Conservation (phyloP, 1,140 invertebrate genomes). For the Chironomus tepperi region DNA sequence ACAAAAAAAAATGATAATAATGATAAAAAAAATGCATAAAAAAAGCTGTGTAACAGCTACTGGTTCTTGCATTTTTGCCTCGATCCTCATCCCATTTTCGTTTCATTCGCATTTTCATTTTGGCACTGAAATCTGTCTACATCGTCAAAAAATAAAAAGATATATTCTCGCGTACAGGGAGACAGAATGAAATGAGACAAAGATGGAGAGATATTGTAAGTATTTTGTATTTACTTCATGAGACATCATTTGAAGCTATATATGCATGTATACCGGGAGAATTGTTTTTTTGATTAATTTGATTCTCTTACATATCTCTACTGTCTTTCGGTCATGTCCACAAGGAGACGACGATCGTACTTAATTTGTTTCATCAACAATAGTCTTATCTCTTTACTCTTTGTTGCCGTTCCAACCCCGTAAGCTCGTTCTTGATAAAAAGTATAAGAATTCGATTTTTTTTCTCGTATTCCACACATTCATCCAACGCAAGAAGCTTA, state of each 20-base stretch:
- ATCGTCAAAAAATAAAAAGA: too few species aligned
- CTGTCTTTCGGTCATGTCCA: neutral
- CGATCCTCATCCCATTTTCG: neutral
- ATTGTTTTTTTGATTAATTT: conserved; percentile 7
- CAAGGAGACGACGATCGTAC: neutral
- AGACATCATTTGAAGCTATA: too few species aligned
- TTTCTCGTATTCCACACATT: neutral
- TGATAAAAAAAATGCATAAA: conserved; percentile 20
- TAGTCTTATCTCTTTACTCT: neutral
- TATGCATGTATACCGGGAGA: neutral
- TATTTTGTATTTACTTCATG: too few species aligned
- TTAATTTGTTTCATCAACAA: conserved; percentile 14
- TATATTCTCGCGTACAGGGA: too few species aligned
- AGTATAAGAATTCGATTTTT: neutral
- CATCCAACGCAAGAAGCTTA: conserved; percentile 9
- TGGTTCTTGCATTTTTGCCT: conserved; percentile 10
- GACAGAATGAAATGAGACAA: too few species aligned
- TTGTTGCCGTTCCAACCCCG: neutral
- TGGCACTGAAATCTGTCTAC: too few species aligned
- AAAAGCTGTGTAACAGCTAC: conserved; percentile 17
- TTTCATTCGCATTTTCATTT: neutral
- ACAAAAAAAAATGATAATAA: conserved; percentile 19
- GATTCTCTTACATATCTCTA: neutral
- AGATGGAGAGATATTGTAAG: too few species aligned
- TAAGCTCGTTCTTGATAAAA: too few species aligned